These are phyloP conservation scores for Halcyon smyrnensis DNA, from an alignment of 2,797 vertebrate genomes.

Conservation along the genomic window DNA sequence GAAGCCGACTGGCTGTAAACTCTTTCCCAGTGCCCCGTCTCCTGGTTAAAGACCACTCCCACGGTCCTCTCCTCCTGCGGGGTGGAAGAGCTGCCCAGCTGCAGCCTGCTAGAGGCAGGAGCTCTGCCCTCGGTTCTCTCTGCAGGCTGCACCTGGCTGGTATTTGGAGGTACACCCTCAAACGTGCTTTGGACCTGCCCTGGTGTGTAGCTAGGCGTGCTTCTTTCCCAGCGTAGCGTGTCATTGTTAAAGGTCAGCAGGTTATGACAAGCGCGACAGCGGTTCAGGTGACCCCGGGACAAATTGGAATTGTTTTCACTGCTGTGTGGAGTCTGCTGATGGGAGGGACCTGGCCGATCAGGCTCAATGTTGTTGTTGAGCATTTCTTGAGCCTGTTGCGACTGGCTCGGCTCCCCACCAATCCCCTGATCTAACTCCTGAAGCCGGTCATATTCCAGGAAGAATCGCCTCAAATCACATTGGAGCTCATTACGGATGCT, in stretches of 20 bases:
- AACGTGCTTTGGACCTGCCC: slow-evolving; percentile 84
- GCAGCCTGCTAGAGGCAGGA: slow-evolving; percentile 82
- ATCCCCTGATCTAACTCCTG: slow-evolving; percentile 92
- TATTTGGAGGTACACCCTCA: slow-evolving; percentile 83
- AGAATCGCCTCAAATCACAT: slow-evolving; percentile 97
- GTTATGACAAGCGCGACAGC: slow-evolving; percentile 98
- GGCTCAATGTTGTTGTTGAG: slow-evolving; percentile 96
- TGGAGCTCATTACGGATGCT: slow-evolving; percentile 94
- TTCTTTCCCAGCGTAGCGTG: slow-evolving; percentile 97
- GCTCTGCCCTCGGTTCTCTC: slow-evolving; percentile 84
- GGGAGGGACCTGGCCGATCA: slow-evolving; percentile 89
- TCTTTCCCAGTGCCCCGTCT: slow-evolving; percentile 95
- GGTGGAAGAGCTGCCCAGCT: slow-evolving; percentile 82
- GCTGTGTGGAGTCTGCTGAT: slow-evolving; percentile 85
- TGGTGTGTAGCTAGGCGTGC: slow-evolving; percentile 81
- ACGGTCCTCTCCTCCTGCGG: slow-evolving; percentile 91
- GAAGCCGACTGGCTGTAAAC: slow-evolving; percentile 91
- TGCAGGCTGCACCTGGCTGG: slow-evolving; percentile 82
- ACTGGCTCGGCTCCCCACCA: slow-evolving; percentile 80
- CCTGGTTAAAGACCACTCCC: slow-evolving; percentile 97
- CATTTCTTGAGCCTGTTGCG: slow-evolving; percentile 90
- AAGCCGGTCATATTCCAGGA: slow-evolving; percentile 96
- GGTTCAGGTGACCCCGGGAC: slow-evolving; percentile 92
- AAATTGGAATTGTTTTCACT: slow-evolving; percentile 85
- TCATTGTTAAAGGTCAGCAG: slow-evolving; percentile 98